Base-by-base conservation (phyloP, 2,888 invertebrate genomes). In the Danaus chrysippus region DNA sequence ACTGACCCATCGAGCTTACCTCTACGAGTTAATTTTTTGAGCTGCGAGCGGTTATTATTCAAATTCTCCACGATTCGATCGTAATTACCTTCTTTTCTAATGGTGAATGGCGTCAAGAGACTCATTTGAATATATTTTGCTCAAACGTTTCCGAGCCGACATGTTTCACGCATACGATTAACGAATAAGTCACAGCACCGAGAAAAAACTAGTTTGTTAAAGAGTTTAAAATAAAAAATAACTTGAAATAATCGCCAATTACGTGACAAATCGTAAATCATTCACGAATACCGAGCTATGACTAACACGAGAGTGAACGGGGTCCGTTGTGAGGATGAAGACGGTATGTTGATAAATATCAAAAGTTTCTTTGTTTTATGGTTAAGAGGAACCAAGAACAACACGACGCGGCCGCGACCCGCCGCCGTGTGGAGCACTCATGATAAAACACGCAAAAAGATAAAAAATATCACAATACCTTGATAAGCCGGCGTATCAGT, bases 401-500 rank as follows among this genome's bases (percentile, higher is more conserved):
- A 34, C 23, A 34, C 23, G 23, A 34, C 23, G 23, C 23, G 23
- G 6, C 6, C 23, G 23, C 23, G 23, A 34, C 23, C 8, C 6
- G 23, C 23, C 23, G 23, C 23, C 23, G 23, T 34, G 8, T 5
- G 23, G 23, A 34, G 6, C 23, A 6, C 23, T 34, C 3, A 34
- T 34, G 23, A 34, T 34, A 34, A 34, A 34, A 34, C 23, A 6
- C 23, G 23, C 23, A 34, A 34, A 19, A 19, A 42, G 61, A 56
- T 60, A 42, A 46, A 13, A 55, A 53, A 46, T 54, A 57, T 54
- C 58, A 63, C 57, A 64, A 66, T 68, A 71, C 70, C 70, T 64
- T 49, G 62, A 69, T 70, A 67, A 63, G 54, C 58, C 53, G 57
- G 54, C 64, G 62, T 68, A 46, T 63, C 67, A 70, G 67, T 63